Percentiles rank a stretch among this genome's conserved stretches.
phyloP scores from a whole-genome alignment of 2,797 vertebrate genomes.

The Manis crassicaudata region DNA sequence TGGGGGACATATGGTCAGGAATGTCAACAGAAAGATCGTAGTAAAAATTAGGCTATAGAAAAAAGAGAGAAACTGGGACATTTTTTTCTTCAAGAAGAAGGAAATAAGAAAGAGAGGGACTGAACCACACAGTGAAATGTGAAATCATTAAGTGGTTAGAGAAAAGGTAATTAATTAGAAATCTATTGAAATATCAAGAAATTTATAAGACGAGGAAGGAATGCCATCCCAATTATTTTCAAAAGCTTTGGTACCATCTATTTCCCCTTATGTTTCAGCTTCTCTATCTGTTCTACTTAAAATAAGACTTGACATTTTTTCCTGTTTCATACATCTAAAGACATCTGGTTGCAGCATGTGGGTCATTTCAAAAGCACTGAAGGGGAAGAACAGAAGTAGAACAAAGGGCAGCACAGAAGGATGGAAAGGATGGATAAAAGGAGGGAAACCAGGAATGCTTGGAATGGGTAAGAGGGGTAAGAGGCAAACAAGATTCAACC shows the following conservation, averaged over 20 bases:
- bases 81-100: neutral
- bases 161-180: neutral
- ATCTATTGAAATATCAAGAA: neutral
- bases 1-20: neutral
- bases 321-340: neutral
- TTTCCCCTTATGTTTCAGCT: neutral
- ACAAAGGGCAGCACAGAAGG: neutral
- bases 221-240: neutral
- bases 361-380: neutral
- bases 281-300: neutral
- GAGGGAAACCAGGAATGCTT: neutral
- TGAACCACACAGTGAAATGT: neutral
- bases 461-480: neutral
- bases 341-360: slow-evolving; percentile 49
- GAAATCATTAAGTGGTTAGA: neutral
- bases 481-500: neutral
- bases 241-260: neutral
- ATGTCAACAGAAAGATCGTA: neutral
- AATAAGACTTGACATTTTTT: neutral
- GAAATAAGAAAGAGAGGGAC: neutral
- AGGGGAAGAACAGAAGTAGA: neutral
- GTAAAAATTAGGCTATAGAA: neutral
- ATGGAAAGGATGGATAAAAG: neutral
- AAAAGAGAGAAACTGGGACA: neutral
- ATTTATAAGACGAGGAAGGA: neutral